Percentiles rank a stretch among this genome's conserved stretches.
phyloP scores from a whole-genome alignment of 2,113 vertebrate genomes.

The Centropus unirufus region DNA sequence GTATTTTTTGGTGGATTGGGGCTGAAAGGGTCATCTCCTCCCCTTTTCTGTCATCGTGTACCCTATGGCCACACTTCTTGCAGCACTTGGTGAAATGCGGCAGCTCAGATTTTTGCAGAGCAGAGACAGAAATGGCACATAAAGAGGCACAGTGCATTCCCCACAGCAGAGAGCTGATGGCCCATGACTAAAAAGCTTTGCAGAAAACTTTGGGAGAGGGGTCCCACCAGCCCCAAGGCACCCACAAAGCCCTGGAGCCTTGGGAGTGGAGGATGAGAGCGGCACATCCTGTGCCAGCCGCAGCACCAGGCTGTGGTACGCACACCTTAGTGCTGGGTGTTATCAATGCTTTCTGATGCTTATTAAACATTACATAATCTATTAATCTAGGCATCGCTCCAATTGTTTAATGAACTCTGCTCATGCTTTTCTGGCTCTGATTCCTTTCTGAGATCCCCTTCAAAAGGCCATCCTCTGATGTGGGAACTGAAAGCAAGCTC shows the following conservation, averaged over 20 bases:
- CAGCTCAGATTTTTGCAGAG: neutral
- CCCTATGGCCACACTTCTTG: accelerated
- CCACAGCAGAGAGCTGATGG: neutral
- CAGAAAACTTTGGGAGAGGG: neutral
- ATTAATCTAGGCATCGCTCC: neutral
- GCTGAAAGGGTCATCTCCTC: neutral
- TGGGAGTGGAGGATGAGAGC: neutral
- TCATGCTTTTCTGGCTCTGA: neutral
- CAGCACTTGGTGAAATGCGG: neutral
- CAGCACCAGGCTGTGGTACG: neutral
- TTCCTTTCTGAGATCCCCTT: neutral
- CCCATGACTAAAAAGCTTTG: neutral
- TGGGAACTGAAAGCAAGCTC: neutral
- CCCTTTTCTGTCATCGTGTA: accelerated
- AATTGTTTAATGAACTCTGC: neutral
- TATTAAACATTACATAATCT: neutral
- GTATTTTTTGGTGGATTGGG: neutral
- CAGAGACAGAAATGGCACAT: accelerated
- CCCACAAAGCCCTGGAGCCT: neutral
- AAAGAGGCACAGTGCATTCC: neutral
- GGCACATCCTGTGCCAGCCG: neutral
- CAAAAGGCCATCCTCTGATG: neutral
- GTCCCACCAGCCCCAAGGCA: no score
- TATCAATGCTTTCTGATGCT: neutral
- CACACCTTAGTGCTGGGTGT: neutral